Evolutionary conservation across 1,140 invertebrate species (phyloP), one percentile per base, ranked within the genome.

Genomic region (Ephestia elutella): DNA sequence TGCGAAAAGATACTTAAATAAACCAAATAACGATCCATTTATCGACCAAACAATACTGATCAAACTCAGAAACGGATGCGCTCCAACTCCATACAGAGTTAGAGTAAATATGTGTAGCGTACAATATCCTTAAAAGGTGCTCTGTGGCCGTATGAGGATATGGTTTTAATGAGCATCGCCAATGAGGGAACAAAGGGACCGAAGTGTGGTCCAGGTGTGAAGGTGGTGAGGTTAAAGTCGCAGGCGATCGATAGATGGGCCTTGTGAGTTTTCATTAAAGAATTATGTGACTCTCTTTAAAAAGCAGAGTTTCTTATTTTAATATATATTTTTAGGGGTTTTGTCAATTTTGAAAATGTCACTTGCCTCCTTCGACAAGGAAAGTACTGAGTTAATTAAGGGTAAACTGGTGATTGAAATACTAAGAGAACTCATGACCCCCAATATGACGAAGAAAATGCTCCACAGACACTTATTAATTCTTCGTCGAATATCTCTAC

Each of bases 161-260:
- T 44, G 57, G 67, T 72, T 81, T 82, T 80, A 80, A 82, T 80
- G 79, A 80, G 74, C 71, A 60, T 64, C 63, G 54, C 62, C 59
- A 73, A 76, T 75, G 73, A 79, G 71, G 68, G 68, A 73, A 79
- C 75, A 71, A 81, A 81, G 74, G 71, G 66, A 2, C 21, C 20
- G 50, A 53, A 53, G 18, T 44, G 38, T n/a, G 15, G 38, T 44
- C 38, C 38, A 44, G 38, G 38, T 44, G 38, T 44, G 15, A 44
- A 44, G 38, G n/a, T 11, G 32, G 32, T 44, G n/a, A 44, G 38
- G n/a, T 44, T 2, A 44, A 2, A 44, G 38, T 3, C 13, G 7
- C 2, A 25, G 7, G 21, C 2, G 21, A 25, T n/a, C n/a, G 7
- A 7, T 15, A 15, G 38, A 13, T 4, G 9, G 10, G 32, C 32